Conservation (phyloP, 2,888 invertebrate species). For the Hylaea fasciaria region DNA sequence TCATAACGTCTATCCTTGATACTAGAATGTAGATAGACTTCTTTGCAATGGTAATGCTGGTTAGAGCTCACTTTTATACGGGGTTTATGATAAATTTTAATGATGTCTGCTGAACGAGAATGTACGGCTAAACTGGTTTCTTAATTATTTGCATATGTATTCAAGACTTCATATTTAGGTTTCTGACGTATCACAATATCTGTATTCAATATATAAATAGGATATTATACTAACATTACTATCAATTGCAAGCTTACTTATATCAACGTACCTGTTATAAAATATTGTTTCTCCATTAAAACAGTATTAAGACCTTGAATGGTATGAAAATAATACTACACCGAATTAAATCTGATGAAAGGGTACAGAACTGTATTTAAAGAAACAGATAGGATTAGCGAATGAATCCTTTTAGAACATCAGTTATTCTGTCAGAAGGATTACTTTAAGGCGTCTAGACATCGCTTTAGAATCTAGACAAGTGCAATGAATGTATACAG, state of each 20-base stretch:
- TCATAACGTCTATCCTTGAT: constrained; percentile 19
- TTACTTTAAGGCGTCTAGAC: constrained; percentile 34
- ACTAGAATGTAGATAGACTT: neutral
- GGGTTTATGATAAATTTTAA: neutral
- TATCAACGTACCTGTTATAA: too few relatives aligned
- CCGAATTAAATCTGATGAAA: constrained; percentile 7
- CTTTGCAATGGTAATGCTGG: neutral
- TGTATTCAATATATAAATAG: too few relatives aligned
- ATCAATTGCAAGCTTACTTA: too few relatives aligned
- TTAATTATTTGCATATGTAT: too few relatives aligned
- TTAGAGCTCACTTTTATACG: neutral
- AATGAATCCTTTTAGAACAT: constrained; percentile 37
- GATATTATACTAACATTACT: too few relatives aligned
- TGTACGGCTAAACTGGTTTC: neutral
- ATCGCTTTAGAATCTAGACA: constrained; percentile 22
- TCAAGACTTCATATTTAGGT: too few relatives aligned
- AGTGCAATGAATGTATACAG: constrained; percentile 21
- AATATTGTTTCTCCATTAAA: too few relatives aligned
- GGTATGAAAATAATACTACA: neutral
- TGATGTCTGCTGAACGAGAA: too few relatives aligned
- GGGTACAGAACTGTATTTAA: constrained; percentile 19
- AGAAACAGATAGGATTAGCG: constrained; percentile 35
- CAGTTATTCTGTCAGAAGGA: constrained; percentile 36
- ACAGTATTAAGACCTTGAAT: too few relatives aligned
- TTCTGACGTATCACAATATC: too few relatives aligned